phyloP scores from a whole-genome alignment of 2,888 invertebrate genomes.

The Liposcelis brunnea region DNA sequence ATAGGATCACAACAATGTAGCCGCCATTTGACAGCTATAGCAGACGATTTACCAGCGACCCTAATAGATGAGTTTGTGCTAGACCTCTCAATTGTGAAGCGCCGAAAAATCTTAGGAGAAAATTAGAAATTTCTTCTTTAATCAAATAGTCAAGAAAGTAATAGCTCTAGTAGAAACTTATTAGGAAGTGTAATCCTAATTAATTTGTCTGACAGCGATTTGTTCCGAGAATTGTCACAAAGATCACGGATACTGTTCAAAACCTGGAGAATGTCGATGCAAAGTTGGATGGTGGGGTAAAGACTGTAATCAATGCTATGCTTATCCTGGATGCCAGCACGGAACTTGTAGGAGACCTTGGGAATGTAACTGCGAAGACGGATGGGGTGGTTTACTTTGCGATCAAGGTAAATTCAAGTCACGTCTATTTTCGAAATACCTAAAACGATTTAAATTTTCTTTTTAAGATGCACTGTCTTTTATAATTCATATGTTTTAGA shows the following conservation, averaged over 20 bases:
- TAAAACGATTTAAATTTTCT: conserved; percentile 1
- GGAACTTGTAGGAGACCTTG: conserved; percentile 72
- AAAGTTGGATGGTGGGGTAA: conserved; percentile 77
- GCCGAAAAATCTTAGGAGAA: too few species aligned
- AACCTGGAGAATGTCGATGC: conserved; percentile 66
- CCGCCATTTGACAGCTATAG: too few species aligned
- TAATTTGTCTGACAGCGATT: conserved; percentile 42
- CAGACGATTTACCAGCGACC: too few species aligned
- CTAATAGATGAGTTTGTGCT: too few species aligned
- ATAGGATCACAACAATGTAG: too few species aligned
- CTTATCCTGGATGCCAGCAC: conserved; percentile 77
- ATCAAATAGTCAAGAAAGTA: too few species aligned
- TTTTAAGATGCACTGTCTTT: conserved; percentile 3
- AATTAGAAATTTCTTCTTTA: too few species aligned
- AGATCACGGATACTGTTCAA: conserved; percentile 66
- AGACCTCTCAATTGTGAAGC: too few species aligned
- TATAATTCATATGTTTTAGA: conserved; percentile 26
- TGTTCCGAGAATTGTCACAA: conserved; percentile 68
- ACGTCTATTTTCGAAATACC: conserved; percentile 11
- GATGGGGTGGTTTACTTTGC: conserved; percentile 84
- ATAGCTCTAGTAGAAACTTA: too few species aligned
- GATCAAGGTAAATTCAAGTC: conserved; percentile 50
- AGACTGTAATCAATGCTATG: conserved; percentile 45
- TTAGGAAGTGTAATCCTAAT: too few species aligned
- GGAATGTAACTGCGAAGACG: conserved; percentile 76